A percentile compares a stretch with the other conserved stretches of the same genome.
Evolutionary conservation across 2,888 invertebrate species (phyloP).

Genomic region (Hermodice carunculata): DNA sequence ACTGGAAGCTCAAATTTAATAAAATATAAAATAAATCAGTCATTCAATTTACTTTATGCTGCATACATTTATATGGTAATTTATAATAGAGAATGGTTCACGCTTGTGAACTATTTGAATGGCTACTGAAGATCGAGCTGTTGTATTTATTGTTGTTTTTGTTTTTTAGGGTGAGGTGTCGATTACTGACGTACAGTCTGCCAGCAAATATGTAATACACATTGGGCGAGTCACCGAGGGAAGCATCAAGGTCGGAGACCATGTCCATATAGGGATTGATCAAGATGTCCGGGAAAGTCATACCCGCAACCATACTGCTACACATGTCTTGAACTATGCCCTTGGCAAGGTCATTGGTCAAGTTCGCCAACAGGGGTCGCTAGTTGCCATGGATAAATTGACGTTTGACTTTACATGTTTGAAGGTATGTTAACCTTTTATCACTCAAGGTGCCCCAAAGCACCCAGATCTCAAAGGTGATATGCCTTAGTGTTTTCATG

Average conservation of each 20-base stretch:
- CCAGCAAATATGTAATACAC: slow-evolving; percentile 94
- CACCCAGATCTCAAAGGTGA: too few relatives aligned
- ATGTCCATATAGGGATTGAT: slow-evolving; percentile 71
- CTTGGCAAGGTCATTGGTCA: slow-evolving; percentile 85
- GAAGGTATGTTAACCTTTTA: slow-evolving; percentile 47
- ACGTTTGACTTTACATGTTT: slow-evolving; percentile 90
- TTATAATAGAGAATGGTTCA: too few relatives aligned
- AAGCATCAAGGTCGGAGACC: slow-evolving; percentile 83
- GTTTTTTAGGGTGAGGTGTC: slow-evolving; percentile 24
- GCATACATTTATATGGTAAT: too few relatives aligned
- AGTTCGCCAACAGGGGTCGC: slow-evolving; percentile 93
- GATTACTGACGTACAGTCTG: slow-evolving; percentile 72
- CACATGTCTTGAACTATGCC: slow-evolving; percentile 94
- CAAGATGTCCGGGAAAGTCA: slow-evolving; percentile 49
- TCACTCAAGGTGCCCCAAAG: too few relatives aligned
- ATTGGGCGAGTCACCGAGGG: slow-evolving; percentile 85
- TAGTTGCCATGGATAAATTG: slow-evolving; percentile 93
- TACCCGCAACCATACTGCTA: slow-evolving; percentile 87
- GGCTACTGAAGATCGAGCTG: too few relatives aligned
- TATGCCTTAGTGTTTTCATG: too few relatives aligned
- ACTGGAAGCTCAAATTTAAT: too few relatives aligned
- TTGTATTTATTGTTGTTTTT: slow-evolving; percentile 5
- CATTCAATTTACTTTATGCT: too few relatives aligned
- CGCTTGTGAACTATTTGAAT: too few relatives aligned
- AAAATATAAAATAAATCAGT: too few relatives aligned